These are phyloP conservation scores for Daphoenositta chrysoptera DNA, from an alignment of 2,113 vertebrate genomes.

Conservation along the genomic window DNA sequence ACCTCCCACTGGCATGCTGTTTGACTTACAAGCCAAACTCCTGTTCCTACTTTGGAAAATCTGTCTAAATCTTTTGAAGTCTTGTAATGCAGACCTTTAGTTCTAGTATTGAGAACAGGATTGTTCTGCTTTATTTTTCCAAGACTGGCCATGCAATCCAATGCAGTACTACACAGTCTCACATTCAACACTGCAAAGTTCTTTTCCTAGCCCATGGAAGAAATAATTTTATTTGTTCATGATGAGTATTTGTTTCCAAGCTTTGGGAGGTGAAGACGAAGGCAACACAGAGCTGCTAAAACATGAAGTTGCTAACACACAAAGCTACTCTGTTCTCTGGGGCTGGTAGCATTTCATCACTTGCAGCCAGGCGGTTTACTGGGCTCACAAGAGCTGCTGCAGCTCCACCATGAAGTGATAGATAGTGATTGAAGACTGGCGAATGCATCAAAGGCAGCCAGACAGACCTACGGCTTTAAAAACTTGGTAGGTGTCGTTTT, in stretches of 20 bases:
- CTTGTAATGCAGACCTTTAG: neutral
- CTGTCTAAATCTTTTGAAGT: neutral
- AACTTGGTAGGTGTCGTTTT: conserved; percentile 45
- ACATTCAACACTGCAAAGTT: neutral
- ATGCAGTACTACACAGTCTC: neutral
- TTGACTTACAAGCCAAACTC: neutral
- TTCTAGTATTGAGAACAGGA: neutral
- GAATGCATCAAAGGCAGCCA: conserved; percentile 11
- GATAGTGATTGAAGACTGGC: neutral
- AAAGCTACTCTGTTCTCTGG: neutral
- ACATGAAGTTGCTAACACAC: neutral
- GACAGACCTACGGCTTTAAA: neutral
- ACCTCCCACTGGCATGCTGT: neutral
- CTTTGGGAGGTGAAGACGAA: neutral
- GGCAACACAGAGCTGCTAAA: neutral
- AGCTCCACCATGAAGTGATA: neutral
- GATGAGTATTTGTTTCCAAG: neutral
- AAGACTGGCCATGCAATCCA: neutral
- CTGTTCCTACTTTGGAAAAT: neutral
- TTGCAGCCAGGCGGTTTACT: neutral
- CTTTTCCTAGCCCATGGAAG: neutral
- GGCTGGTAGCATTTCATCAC: neutral
- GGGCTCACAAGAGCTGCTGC: neutral
- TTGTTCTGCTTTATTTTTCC: neutral
- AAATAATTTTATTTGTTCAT: neutral